These are phyloP conservation scores for Drosophila mimetica DNA, from an alignment of 2,888 invertebrate species.

Conservation along the genomic window DNA sequence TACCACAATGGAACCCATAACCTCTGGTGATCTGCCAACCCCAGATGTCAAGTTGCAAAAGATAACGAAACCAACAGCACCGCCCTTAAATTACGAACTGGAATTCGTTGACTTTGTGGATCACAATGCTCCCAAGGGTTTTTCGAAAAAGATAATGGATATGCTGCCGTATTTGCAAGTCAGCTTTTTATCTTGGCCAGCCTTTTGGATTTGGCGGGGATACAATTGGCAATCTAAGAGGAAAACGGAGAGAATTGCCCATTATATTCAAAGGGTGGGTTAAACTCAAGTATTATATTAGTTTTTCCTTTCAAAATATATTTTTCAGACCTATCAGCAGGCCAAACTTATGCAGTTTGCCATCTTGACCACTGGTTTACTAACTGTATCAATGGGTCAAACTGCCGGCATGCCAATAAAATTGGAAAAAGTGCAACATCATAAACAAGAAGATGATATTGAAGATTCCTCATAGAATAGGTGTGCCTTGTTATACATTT, in stretches of 20 bases:
- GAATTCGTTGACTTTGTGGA: constrained; percentile 64
- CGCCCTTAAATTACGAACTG: constrained; percentile 41
- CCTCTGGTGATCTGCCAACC: constrained; percentile 1
- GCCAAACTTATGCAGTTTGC: constrained; percentile 74
- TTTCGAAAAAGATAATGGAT: constrained; percentile 55
- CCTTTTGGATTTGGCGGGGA: constrained; percentile 71
- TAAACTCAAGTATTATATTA: background rate
- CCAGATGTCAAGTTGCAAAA: background rate
- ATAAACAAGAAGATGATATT: background rate
- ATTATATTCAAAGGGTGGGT: constrained; percentile 68
- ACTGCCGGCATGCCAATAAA: background rate
- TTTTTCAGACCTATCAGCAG: constrained; percentile 68
- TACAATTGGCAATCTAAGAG: constrained; percentile 62
- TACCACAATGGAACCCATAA: background rate
- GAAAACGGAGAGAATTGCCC: constrained; percentile 41
- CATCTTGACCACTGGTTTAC: constrained; percentile 60
- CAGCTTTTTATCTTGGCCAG: constrained; percentile 70
- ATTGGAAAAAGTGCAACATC: constrained; percentile 33
- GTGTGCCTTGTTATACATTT: constrained; percentile 16
- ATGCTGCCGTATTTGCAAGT: constrained; percentile 62
- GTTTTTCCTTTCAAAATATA: background rate
- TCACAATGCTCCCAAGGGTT: constrained; percentile 62
- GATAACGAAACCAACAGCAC: background rate
- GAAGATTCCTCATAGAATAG: background rate
- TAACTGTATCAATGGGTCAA: constrained; percentile 37